Percentiles rank a stretch among this genome's conserved stretches.
phyloP scores from a whole-genome alignment of 2,888 invertebrate species.

The Drosophila pseudotakahashii region DNA sequence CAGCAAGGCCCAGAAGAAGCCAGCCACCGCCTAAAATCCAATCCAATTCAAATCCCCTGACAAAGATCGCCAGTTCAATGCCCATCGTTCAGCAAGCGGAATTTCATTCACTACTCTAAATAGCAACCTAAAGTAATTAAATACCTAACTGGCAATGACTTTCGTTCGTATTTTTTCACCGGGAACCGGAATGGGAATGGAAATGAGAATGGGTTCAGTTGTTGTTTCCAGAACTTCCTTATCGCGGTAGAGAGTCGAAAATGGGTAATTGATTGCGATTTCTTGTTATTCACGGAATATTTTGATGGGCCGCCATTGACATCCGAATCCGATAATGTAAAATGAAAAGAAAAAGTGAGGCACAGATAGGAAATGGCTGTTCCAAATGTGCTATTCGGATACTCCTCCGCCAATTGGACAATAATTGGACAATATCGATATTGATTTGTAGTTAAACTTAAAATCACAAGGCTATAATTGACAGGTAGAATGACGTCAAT shows the following conservation, averaged over 20 bases:
- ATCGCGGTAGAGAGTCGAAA: conserved; percentile 29
- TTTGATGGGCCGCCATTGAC: conserved; percentile 26
- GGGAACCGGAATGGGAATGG: conserved; percentile 1
- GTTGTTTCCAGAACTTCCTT: conserved; percentile 23
- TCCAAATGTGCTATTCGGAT: neutral
- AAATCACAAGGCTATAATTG: neutral
- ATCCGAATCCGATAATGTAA: conserved; percentile 37
- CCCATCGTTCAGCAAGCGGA: conserved; percentile 65
- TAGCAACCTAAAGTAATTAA: conserved; percentile 62
- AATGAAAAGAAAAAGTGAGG: conserved; percentile 11
- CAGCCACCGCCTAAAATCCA: conserved; percentile 48
- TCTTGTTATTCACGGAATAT: conserved; percentile 45
- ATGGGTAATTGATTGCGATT: conserved; percentile 48
- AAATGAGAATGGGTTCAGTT: neutral
- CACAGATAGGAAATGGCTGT: conserved; percentile 7
- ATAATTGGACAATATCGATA: neutral
- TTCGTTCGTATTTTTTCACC: conserved; percentile 8
- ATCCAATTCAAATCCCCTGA: neutral
- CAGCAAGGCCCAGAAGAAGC: conserved; percentile 62
- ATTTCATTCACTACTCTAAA: conserved; percentile 70
- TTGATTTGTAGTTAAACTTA: neutral
- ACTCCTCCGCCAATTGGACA: neutral
- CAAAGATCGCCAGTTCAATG: conserved; percentile 23
- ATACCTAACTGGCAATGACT: conserved; percentile 61
- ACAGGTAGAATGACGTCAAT: neutral